phyloP scores from a whole-genome alignment of 2,113 vertebrate species.

The Chloropsis cyanopogon region DNA sequence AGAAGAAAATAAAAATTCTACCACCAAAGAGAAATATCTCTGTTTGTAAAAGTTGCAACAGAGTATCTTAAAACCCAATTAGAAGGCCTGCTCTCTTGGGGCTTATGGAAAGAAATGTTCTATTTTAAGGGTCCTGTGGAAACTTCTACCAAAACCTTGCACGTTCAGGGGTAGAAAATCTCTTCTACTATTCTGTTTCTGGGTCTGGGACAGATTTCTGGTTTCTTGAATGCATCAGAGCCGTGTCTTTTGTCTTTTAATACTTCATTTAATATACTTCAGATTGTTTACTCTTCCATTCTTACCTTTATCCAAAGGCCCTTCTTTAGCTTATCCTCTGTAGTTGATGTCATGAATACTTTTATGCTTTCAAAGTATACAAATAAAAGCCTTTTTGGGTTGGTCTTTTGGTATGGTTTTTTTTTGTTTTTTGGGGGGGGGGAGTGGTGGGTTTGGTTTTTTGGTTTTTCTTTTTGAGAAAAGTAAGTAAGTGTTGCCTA shows the following conservation, averaged over 20 bases:
- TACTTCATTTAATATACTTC: background rate
- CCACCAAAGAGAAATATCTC: background rate
- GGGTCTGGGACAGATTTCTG: background rate
- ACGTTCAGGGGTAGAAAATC: background rate
- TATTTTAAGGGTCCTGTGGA: background rate
- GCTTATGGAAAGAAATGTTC: background rate
- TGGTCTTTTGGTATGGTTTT: background rate
- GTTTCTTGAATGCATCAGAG: background rate
- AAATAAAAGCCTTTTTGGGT: background rate
- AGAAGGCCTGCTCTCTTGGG: background rate
- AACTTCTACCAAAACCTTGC: background rate
- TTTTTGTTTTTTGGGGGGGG: too few relatives aligned
- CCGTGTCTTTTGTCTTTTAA: background rate
- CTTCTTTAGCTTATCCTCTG: background rate
- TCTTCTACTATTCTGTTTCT: background rate
- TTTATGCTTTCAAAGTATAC: background rate
- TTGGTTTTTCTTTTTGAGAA: too few relatives aligned
- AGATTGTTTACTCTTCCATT: background rate
- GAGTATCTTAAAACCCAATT: background rate
- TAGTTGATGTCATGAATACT: too few relatives aligned
- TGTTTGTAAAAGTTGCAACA: background rate
- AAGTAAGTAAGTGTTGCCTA: background rate
- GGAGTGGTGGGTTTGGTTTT: fast-evolving
- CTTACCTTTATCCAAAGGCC: background rate
- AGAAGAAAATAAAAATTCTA: background rate